Evolutionary conservation across 2,113 vertebrate species (phyloP).

Genomic region (Perca fluviatilis): DNA sequence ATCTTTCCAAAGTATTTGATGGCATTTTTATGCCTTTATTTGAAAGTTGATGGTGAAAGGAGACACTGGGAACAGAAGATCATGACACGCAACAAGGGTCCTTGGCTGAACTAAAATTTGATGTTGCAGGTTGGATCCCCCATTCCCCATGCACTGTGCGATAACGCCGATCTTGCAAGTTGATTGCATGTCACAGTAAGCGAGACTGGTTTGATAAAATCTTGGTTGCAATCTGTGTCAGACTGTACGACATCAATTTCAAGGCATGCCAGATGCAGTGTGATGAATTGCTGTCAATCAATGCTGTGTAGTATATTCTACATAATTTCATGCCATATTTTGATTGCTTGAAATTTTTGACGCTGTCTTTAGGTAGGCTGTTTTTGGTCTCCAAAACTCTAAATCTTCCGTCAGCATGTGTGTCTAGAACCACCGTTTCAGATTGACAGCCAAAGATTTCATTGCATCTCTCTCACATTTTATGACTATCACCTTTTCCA

Average conservation of each 20-base stretch:
- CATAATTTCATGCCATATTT: background rate
- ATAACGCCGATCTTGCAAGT: background rate
- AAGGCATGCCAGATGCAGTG: background rate
- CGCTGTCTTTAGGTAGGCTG: no score
- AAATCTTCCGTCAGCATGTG: background rate
- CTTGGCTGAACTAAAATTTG: background rate
- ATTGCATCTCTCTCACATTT: background rate
- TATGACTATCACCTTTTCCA: background rate
- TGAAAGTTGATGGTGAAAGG: background rate
- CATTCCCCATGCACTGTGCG: no score
- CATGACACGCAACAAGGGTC: background rate
- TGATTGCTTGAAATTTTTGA: background rate
- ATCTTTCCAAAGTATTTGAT: background rate
- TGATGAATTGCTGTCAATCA: background rate
- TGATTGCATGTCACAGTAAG: background rate
- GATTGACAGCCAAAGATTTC: background rate
- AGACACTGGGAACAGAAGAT: background rate
- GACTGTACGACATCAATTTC: background rate
- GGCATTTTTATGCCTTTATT: background rate
- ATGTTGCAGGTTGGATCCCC: background rate
- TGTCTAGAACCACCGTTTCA: background rate
- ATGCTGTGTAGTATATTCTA: background rate
- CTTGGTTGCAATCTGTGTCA: background rate
- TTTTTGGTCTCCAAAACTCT: background rate
- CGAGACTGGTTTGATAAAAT: background rate